These are phyloP conservation scores for Campoletis sonorensis DNA, from an alignment of 1,140 invertebrate species.

Conservation along the genomic window DNA sequence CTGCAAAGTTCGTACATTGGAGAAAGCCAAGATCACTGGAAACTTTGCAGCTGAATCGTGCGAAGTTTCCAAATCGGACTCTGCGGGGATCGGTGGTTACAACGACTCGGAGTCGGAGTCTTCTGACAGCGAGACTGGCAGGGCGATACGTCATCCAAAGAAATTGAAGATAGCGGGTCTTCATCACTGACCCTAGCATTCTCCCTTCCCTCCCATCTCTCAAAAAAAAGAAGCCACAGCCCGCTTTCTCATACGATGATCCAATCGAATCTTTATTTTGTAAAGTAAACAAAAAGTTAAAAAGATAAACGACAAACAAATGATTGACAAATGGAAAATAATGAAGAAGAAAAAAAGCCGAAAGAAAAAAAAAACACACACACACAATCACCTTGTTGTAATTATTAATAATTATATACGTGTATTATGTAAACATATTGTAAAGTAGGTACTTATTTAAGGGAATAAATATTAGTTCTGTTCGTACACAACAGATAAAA, in stretches of 20 bases:
- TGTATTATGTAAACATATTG: conserved; percentile 55
- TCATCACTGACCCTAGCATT: conserved; percentile 65
- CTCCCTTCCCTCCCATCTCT: not conserved
- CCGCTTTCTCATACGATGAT: conserved; percentile 47
- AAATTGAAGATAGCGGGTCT: conserved; percentile 74
- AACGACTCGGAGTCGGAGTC: conserved; percentile 78
- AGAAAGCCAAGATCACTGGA: conserved; percentile 83
- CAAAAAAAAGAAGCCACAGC: conserved; percentile 35
- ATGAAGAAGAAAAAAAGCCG: not conserved
- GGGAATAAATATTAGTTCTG: conserved; percentile 48
- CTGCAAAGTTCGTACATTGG: conserved; percentile 82
- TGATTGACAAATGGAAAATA: not conserved
- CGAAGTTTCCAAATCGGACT: conserved; percentile 73
- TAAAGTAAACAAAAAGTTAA: conserved; percentile 46
- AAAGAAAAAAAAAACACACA: conserved; percentile 21
- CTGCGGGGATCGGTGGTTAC: conserved; percentile 68
- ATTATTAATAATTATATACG: conserved; percentile 50
- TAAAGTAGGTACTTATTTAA: conserved; percentile 61
- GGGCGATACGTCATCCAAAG: conserved; percentile 74
- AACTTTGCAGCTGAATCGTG: conserved; percentile 79
- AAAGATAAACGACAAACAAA: too few species aligned
- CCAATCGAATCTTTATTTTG: conserved; percentile 57
- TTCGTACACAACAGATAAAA: conserved; percentile 26
- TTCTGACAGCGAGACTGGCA: conserved; percentile 75
- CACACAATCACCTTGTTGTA: conserved; percentile 46